phyloP scores from a whole-genome alignment of 2,113 vertebrate species.

The Beaufortia kweichowensis region DNA sequence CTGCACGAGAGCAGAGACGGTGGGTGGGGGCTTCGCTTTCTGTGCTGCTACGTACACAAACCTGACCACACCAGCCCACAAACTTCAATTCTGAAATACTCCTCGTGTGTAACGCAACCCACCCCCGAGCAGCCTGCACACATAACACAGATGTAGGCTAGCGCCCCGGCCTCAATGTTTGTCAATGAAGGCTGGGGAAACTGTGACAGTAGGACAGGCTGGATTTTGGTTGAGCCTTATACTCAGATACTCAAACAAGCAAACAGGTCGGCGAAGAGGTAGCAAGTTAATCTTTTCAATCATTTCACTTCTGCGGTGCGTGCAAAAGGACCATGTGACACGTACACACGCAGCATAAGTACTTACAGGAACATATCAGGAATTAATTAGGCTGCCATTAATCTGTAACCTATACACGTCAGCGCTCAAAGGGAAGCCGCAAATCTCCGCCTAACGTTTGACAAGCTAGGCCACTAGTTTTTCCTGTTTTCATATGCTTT shows the following conservation, averaged over 20 bases:
- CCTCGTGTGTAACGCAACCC: not conserved
- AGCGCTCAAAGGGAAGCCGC: conserved; percentile 17
- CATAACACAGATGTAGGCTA: conserved; percentile 28
- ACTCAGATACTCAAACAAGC: conserved; percentile 27
- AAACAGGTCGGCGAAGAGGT: conserved; percentile 14
- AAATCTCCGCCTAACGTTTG: conserved; percentile 8
- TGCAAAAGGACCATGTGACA: conserved; percentile 17
- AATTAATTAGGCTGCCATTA: conserved; percentile 54
- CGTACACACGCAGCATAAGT: conserved; percentile 3
- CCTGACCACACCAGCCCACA: conserved; percentile 32
- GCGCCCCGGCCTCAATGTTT: conserved; percentile 16
- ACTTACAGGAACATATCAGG: conserved; percentile 49
- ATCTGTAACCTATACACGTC: conserved; percentile 45
- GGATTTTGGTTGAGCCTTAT: conserved; percentile 13
- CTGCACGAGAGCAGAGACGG: conserved; percentile 24
- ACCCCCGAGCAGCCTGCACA: not conserved
- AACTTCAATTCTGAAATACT: conserved; percentile 14
- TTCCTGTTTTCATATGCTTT: conserved; percentile 2
- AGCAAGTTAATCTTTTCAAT: not conserved
- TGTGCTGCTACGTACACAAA: conserved; percentile 2
- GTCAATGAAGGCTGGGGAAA: not conserved
- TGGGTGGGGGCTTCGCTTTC: conserved; percentile 8
- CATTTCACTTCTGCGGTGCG: conserved; percentile 1
- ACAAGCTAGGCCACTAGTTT: conserved; percentile 17
- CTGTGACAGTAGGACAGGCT: conserved; percentile 6